A percentile compares a stretch with the other conserved stretches of the same genome.
phyloP scores from a whole-genome alignment of 2,113 vertebrate genomes.

The Perca flavescens region DNA sequence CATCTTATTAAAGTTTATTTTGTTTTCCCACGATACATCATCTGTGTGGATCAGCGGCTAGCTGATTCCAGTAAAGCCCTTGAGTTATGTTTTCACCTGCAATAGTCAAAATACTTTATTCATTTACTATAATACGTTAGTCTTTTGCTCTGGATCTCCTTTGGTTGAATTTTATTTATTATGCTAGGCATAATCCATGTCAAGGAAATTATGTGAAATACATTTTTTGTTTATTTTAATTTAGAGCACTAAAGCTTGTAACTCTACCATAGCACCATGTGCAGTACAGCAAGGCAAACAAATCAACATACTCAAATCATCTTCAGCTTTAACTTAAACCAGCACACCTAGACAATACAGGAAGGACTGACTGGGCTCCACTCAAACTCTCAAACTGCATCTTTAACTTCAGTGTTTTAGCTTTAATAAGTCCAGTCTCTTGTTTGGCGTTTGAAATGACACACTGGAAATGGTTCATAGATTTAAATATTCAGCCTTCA shows the following conservation, averaged over 20 bases:
- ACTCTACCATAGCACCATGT: background rate
- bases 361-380: background rate
- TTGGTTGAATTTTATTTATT: background rate
- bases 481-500: conserved; percentile 12
- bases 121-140: background rate
- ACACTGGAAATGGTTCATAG: conserved; percentile 10
- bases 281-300: background rate
- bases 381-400: conserved; percentile 9
- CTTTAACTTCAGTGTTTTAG: conserved; percentile 9
- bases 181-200: background rate
- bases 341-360: background rate
- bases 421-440: background rate
- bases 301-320: background rate
- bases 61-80: conserved; percentile 8
- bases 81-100: conserved; percentile 31
- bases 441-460: conserved; percentile 22
- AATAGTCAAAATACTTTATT: background rate
- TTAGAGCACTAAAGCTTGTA: background rate
- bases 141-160: background rate
- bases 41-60: background rate
- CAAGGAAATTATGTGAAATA: background rate
- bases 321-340: background rate
- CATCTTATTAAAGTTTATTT: conserved; percentile 5
- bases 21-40: conserved; percentile 20
- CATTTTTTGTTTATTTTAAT: conserved; percentile 10